Evolutionary conservation across 2,113 vertebrate genomes (phyloP), one percentile per base, ranked within the genome.

Genomic region (Perognathus longimembris): DNA sequence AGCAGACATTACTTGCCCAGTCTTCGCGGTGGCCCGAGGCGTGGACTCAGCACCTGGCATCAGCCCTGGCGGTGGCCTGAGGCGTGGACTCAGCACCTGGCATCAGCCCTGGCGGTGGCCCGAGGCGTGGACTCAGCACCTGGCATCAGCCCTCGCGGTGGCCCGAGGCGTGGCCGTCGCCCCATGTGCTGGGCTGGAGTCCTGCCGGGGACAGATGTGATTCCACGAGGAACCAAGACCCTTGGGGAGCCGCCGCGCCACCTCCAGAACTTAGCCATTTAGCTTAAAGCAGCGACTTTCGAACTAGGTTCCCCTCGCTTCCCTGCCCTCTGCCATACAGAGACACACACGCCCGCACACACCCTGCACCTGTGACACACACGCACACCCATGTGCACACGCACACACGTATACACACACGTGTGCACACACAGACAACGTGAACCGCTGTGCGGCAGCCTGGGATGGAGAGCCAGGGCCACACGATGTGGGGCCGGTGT

Each of bases 241-340:
- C 14, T 69, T 81, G 21, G 64, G 22, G 67, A 95, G 74, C 20
- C 20, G n/a, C 45, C 10, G 15, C 81, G 20, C n/a, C 59, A 94
- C 94, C 83, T 80, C 57, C n/a, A 93, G 67, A 95, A 88, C 54
- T 92, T 85, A 88, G 28, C 67, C 83, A 34, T 73, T 90, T 80
- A 88, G 45, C 85, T 86, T 83, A 90, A 94, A 92, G 78, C 42
- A 88, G 34, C 88, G 67, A 88, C 88, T 96, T 92, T 95, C 26
- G 73, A 95, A 92, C 81, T 71, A 42, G 73, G 36, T 92, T 59
- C 36, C 73, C 75, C 45, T 67, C 63, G 18, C 28, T 3, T 91
- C 26, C 82, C 36, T 90, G 6, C 40, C 40, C 26, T 87, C 24
- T 54, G 21, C 30, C 12, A 32, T n/a, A 75, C n/a, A n/a, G n/a